phyloP scores from a whole-genome alignment of 1,140 invertebrate species.

The Micrasema minimum region DNA sequence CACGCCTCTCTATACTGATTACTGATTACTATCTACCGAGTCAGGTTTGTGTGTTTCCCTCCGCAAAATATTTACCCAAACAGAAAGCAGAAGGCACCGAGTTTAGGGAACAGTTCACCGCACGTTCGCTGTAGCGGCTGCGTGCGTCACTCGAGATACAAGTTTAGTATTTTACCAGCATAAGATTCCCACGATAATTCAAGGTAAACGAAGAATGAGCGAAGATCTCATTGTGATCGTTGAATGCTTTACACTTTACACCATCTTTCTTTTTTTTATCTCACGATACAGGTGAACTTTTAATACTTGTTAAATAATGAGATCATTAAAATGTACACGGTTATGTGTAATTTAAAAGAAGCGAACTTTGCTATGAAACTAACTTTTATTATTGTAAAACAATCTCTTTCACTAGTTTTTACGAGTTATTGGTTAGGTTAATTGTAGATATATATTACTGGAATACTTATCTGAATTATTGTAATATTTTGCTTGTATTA shows the following conservation, averaged over 20 bases:
- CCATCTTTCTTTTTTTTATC: constrained; percentile 17
- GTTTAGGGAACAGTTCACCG: constrained; percentile 14
- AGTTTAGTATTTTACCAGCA: neutral
- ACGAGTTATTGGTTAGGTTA: too few species aligned
- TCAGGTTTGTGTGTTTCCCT: constrained; percentile 12
- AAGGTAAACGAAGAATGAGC: constrained; percentile 29
- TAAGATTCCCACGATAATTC: constrained; percentile 13
- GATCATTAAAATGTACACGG: too few species aligned
- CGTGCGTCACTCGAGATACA: constrained; percentile 8
- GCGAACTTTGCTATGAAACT: too few species aligned
- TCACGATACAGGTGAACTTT: constrained; percentile 6
- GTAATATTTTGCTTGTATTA: too few species aligned
- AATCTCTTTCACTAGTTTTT: too few species aligned
- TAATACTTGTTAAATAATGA: too few species aligned
- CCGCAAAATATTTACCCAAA: constrained; percentile 11
- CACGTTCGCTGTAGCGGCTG: neutral
- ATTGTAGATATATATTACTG: too few species aligned
- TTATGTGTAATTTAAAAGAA: too few species aligned
- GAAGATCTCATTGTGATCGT: constrained; percentile 11
- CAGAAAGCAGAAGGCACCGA: neutral
- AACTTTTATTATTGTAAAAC: too few species aligned
- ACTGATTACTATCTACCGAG: constrained; percentile 10
- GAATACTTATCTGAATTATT: too few species aligned
- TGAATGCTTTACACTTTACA: neutral
- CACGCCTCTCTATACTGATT: constrained; percentile 9